Evolutionary conservation across 2,888 invertebrate species (phyloP).

Genomic region (Drosophila subquinaria): DNA sequence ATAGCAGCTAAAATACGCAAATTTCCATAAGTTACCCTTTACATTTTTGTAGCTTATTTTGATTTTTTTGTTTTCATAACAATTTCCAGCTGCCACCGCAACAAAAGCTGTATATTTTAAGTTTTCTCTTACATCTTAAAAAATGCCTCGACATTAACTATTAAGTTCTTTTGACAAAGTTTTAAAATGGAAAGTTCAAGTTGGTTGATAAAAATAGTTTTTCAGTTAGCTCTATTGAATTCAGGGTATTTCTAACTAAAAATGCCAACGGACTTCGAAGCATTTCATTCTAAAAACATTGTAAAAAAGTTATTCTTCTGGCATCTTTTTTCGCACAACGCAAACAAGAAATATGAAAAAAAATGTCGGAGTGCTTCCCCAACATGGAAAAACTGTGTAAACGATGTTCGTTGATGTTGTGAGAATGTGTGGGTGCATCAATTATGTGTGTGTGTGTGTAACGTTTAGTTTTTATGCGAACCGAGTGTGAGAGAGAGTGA

Average conservation of each 20-base stretch:
- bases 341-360: slow-evolving; percentile 24
- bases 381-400: slow-evolving; percentile 35
- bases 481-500: slow-evolving; percentile 5
- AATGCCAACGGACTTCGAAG: slow-evolving; percentile 7
- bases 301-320: slow-evolving; percentile 12
- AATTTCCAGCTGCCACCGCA: not conserved
- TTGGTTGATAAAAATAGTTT: slow-evolving; percentile 14
- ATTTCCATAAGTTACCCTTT: not conserved
- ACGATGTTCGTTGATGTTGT: slow-evolving; percentile 8
- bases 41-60: not conserved
- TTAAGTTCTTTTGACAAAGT: slow-evolving; percentile 2
- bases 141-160: slow-evolving; percentile 4
- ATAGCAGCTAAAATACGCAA: not conserved
- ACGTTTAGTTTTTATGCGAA: slow-evolving; percentile 69
- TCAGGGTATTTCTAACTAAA: not conserved
- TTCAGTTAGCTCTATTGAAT: slow-evolving; percentile 11
- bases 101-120: not conserved
- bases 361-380: not conserved
- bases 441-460: slow-evolving; percentile 40
- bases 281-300: slow-evolving; percentile 3
- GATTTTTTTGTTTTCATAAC: not conserved
- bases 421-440: slow-evolving; percentile 33
- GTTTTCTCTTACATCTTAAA: not conserved
- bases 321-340: slow-evolving; percentile 11
- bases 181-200: slow-evolving; percentile 1